These are phyloP conservation scores for Magallana angulata DNA, from an alignment of 1,140 invertebrate species.

Conservation along the genomic window DNA sequence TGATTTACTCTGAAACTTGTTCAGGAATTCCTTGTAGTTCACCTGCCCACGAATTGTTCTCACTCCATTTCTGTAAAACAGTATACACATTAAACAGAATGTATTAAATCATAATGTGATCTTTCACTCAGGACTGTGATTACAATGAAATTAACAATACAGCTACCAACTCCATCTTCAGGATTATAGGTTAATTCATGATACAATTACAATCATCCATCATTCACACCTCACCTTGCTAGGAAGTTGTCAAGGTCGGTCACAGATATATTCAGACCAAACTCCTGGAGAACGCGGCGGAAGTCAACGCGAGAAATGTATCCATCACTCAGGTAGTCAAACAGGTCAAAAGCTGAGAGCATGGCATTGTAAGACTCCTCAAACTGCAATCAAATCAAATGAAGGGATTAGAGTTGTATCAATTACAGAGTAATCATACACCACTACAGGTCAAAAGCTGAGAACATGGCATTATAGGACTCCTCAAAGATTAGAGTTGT, in stretches of 20 bases:
- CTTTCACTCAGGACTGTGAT: too few species aligned
- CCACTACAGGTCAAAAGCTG: too few species aligned
- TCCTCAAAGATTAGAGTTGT: too few species aligned
- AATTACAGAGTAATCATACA: too few species aligned
- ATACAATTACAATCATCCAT: background rate
- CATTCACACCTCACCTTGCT: slow-evolving; percentile 54
- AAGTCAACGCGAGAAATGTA: slow-evolving; percentile 72
- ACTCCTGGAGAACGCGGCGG: slow-evolving; percentile 72
- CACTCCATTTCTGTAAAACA: slow-evolving; percentile 59
- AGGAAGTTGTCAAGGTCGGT: slow-evolving; percentile 68
- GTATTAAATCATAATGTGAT: background rate
- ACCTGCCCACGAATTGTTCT: slow-evolving; percentile 67
- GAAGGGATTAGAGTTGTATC: too few species aligned
- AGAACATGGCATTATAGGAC: too few species aligned
- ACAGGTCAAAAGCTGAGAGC: slow-evolving; percentile 70
- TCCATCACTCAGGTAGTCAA: slow-evolving; percentile 72
- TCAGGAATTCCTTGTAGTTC: slow-evolving; percentile 69
- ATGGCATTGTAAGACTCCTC: slow-evolving; percentile 72
- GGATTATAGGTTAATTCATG: background rate
- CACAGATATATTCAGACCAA: slow-evolving; percentile 71
- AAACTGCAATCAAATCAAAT: slow-evolving; percentile 68
- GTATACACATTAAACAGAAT: background rate
- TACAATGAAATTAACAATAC: too few species aligned
- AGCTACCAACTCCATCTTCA: background rate
- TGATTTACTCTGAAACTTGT: slow-evolving; percentile 67